A percentile compares a stretch with the other conserved stretches of the same genome.
Evolutionary conservation across 2,113 vertebrate species (phyloP).

Genomic region (Cochlearius cochlearius): DNA sequence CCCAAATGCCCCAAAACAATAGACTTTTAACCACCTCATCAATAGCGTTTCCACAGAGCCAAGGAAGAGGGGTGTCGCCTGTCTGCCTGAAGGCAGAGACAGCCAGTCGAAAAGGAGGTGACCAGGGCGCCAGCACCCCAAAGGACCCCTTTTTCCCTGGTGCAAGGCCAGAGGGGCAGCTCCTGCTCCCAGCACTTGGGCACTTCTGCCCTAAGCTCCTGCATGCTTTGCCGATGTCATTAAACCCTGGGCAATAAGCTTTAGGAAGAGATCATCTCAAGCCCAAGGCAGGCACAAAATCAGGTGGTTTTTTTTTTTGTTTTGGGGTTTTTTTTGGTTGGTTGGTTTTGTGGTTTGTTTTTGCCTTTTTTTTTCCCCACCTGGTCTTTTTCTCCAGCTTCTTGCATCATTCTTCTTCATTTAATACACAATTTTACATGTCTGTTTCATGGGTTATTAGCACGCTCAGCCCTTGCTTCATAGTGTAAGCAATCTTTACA

Average conservation of each 20-base stretch:
- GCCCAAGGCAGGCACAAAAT: neutral
- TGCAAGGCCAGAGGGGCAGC: neutral
- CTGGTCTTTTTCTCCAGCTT: neutral
- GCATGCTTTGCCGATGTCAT: rapidly evolving
- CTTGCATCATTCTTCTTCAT: neutral
- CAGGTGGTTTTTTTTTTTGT: neutral
- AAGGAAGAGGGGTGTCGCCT: neutral
- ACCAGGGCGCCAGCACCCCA: neutral
- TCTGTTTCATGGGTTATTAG: neutral
- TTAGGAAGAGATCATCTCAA: neutral
- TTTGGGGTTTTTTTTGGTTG: too few species aligned
- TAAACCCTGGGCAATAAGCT: neutral
- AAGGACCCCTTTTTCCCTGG: neutral
- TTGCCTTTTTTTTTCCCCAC: neutral
- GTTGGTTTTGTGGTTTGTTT: neutral
- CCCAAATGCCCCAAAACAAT: neutral
- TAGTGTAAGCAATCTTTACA: neutral
- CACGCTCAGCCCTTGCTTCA: neutral
- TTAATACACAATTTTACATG: neutral
- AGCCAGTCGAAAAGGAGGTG: neutral
- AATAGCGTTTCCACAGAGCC: neutral
- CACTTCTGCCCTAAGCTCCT: neutral
- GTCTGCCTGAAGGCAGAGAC: neutral
- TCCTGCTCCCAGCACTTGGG: neutral
- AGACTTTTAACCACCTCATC: neutral